Base-by-base conservation (phyloP, 1,140 invertebrate genomes). In the Eubasilissa regina region DNA sequence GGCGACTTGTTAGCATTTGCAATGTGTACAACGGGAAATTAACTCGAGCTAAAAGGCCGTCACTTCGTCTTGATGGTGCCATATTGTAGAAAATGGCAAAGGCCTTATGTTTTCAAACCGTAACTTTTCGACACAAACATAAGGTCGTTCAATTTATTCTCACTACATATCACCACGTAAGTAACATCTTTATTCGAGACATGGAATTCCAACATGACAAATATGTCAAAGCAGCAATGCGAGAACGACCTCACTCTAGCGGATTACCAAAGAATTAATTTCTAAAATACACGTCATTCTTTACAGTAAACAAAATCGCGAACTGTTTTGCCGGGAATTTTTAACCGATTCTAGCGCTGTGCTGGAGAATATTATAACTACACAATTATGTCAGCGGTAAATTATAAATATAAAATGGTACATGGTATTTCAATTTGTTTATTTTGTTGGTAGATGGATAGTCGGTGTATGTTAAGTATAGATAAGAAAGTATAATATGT, bases 21-120 rank as follows among this genome's bases (percentile, higher is more conserved):
- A 99, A 89, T 0, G 94, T 94, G 86, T 98, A 99, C 17, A 97
- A 89, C 0, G 97, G 97, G 89, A 98, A 98, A 92, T 98, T 97
- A 47, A 97, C 94, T 83, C 93, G 92, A 79, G 95, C 94, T 85
- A 96, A 85, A 66, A 96, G 90, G 82, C 94, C 93, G 85, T 94
- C 93, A 83, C 85, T 86, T 58, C 81, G 51, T 68, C 81, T 72
- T 10, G 70, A 43, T 17, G 81, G 78, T 60, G 81, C 77, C 81
- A 82, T 82, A 43, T 56, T 75, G 48, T 35, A 15, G 48, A 74
- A 48, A 45, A 70, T 48, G 75, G 11, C 70, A 73, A 47, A n/a
- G 47, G 19, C 47, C 76, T 78, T 55, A 78, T 66, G 70, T 74
- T 74, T 75, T 48, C 17, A 75, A 48, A 43, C 56, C 25, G 56